Evolutionary conservation across 2,113 vertebrate species (phyloP), one percentile per base, ranked within the genome.

Genomic region (Pseudorasbora parva): DNA sequence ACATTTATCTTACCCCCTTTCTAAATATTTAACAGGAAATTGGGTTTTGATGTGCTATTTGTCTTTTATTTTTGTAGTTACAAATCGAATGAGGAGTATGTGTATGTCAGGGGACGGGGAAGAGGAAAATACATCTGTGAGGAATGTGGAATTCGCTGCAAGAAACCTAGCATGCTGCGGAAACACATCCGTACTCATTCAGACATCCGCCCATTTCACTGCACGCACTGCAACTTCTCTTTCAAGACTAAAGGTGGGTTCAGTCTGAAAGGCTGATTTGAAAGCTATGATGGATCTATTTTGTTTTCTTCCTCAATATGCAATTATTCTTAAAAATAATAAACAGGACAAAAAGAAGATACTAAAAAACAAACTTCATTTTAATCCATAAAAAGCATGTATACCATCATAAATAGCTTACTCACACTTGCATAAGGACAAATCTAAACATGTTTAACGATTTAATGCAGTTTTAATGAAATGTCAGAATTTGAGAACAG

Each of bases 141-240:
- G 85, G 98, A 99, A 86, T 99, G 98, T 90, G 98, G 98, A 43
- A 99, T 99, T 84, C 97, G 98, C 81, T 99, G 97, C 91, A 99
- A 99, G 93, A 99, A 99, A 74, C 98, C 98, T 82, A 99, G 98
- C 90, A 99, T 99, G 98, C 92, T 99, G 85, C 97, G 97, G 89
- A 99, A 99, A 89, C 98, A 99, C 87, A 99, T 99, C 85, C 97
- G 98, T 85, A 99, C 98, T 0, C 98, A 99, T 87, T 98, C 98
- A 0, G 98, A 99, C 69, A 96, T 99, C 41, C 96, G 98, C 82
- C 98, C 98, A 0, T 99, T 97, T 92, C 98, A 98, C 89, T 99
- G 98, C 90, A 93, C 94, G 57, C 96, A 97, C 91, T 99, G 98
- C 92, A 99, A 98, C 92, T 99, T 99, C 84, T 99, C 98, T 88